Base-by-base conservation (phyloP, 2,888 invertebrate species). In the Prenolepis imparis region DNA sequence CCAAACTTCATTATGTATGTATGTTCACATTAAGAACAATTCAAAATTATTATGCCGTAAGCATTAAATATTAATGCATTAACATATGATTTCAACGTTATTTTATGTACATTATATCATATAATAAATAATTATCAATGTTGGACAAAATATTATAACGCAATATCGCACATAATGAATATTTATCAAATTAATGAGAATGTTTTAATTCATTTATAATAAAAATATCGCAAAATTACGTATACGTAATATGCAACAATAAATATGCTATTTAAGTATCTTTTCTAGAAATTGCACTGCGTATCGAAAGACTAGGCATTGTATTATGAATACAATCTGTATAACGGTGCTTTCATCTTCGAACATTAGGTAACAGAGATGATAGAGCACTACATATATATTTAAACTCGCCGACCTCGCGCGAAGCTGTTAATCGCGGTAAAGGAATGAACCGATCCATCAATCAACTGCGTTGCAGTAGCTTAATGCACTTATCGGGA, bases 401-500 rank as follows among this genome's bases (percentile, higher is more conserved):
- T 66, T 73, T 80, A 80, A 64, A 70, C 66, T n/a, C 59, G 11
- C 41, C 55, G 48, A 48, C 24, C n/a, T 75, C 44, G 70, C 39
- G 59, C 55, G 48, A 73, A 52, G 70, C 24, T 63, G 84, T 86
- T 82, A 87, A 88, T 80, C 72, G 75, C 21, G 59, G 32, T 68
- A 48, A 66, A 70, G 67, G 59, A 84, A 77, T 67, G 85, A 82
- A 78, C 39, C 73, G 72, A 82, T 88, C 70, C 48, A 82, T 84
- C 81, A 84, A 74, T 83, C 77, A 82, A 21, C 21, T 61, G 81
- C 63, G 66, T 82, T 75, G 72, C 55, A 21, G 67, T 77, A 86
- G 84, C 88, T 88, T 86, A 82, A 89, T 87, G 86, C 87, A 75
- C 82, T 85, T 84, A 77, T 67, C 78, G 57, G n/a, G 78, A 52